Evolutionary conservation across 2,113 vertebrate species (phyloP).

Genomic region (Pedionomus torquatus): DNA sequence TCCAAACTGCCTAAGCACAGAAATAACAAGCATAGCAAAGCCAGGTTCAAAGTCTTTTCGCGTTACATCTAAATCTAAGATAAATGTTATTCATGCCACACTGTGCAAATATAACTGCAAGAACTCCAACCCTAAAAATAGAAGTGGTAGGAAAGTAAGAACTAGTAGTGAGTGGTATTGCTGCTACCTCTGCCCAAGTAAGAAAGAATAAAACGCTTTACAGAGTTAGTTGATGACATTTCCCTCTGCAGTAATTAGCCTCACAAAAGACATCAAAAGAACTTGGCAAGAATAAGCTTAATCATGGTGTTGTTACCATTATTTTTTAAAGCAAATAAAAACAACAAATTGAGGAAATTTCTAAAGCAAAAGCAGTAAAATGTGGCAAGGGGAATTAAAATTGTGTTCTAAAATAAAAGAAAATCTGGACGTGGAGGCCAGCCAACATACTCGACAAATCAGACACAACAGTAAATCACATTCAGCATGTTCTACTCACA

Average conservation of each 20-base stretch:
- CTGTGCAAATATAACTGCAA: slow-evolving; percentile 21
- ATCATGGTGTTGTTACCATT: neutral
- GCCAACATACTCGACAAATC: neutral
- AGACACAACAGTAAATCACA: neutral
- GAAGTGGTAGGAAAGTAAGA: neutral
- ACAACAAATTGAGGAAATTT: neutral
- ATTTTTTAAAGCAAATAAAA: neutral
- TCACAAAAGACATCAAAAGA: neutral
- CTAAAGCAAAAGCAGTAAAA: neutral
- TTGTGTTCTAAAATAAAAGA: neutral
- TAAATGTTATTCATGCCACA: slow-evolving; percentile 39
- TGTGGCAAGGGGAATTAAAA: neutral
- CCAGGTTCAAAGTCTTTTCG: slow-evolving; percentile 37
- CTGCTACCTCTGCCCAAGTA: neutral
- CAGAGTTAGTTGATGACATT: neutral
- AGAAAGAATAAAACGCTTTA: neutral
- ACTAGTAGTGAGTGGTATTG: neutral
- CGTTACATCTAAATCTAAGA: slow-evolving; percentile 33
- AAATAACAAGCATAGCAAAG: slow-evolving; percentile 55
- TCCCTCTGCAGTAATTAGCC: neutral
- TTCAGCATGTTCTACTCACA: neutral
- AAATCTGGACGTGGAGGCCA: neutral
- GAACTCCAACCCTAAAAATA: slow-evolving; percentile 4
- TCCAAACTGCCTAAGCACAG: slow-evolving; percentile 35
- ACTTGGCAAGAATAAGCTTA: neutral